Conservation (phyloP, 2,113 vertebrate genomes). For the Pantherophis guttatus region DNA sequence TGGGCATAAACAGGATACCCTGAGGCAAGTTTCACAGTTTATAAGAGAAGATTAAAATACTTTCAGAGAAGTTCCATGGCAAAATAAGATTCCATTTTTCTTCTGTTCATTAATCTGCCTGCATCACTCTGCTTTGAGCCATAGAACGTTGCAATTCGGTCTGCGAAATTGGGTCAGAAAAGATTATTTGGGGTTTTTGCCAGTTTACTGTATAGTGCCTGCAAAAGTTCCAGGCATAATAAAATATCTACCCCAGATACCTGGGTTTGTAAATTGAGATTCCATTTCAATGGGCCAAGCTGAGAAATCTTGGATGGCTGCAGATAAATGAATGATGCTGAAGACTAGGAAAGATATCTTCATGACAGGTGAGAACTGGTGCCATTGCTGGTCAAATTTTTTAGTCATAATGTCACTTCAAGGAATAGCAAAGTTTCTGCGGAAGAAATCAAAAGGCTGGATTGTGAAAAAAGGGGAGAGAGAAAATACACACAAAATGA, state of each 20-base stretch:
- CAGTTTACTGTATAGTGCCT: neutral
- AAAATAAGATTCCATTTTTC: neutral
- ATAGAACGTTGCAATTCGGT: neutral
- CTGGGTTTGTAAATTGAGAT: neutral
- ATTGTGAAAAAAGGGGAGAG: neutral
- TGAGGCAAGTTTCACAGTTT: neutral
- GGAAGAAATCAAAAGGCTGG: neutral
- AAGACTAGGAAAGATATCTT: neutral
- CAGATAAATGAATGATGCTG: neutral
- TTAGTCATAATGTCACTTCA: neutral
- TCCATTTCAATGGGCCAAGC: neutral
- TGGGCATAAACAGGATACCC: neutral
- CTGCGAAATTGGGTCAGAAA: neutral
- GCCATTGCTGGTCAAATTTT: neutral
- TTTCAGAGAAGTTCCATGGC: neutral
- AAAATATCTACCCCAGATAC: neutral
- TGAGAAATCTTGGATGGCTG: too few relatives aligned
- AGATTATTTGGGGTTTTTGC: neutral
- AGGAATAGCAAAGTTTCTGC: too few relatives aligned
- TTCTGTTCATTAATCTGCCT: neutral
- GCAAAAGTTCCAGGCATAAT: neutral
- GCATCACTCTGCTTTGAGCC: neutral
- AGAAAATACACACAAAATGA: neutral
- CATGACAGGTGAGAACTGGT: neutral
- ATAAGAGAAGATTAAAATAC: neutral